phyloP scores from a whole-genome alignment of 2,888 invertebrate genomes.

The Neoscelio sp. region DNA sequence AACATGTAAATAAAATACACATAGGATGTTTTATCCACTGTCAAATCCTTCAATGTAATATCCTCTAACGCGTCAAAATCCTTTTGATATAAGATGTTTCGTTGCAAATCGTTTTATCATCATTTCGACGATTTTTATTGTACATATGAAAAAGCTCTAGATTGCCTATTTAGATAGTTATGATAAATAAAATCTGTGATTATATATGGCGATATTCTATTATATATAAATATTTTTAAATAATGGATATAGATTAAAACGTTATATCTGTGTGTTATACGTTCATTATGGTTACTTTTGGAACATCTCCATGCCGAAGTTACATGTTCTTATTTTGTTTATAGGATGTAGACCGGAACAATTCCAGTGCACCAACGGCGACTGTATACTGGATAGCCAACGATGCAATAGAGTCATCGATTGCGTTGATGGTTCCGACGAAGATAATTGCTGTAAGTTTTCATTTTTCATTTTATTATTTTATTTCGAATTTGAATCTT shows the following conservation, averaged over 20 bases:
- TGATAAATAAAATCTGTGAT: conserved; percentile 31
- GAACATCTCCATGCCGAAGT: background rate
- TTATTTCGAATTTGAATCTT: too few relatives aligned
- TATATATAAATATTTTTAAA: conserved; percentile 31
- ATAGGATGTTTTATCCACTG: conserved; percentile 9
- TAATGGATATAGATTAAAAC: conserved; percentile 11
- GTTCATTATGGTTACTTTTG: conserved; percentile 32
- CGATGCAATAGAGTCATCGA: conserved; percentile 83
- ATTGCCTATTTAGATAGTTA: conserved; percentile 48
- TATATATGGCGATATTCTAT: conserved; percentile 35
- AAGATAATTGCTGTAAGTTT: conserved; percentile 77
- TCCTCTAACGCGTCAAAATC: background rate
- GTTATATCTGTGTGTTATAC: conserved; percentile 45
- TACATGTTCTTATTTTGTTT: conserved; percentile 59
- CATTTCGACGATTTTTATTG: conserved; percentile 37
- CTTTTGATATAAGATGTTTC: background rate
- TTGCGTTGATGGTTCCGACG: conserved; percentile 84
- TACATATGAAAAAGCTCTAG: conserved; percentile 47
- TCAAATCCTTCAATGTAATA: conserved; percentile 10
- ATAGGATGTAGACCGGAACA: conserved; percentile 87
- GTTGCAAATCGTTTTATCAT: conserved; percentile 17
- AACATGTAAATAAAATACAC: conserved; percentile 44
- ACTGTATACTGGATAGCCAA: conserved; percentile 84
- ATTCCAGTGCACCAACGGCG: conserved; percentile 89
- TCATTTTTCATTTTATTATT: too few relatives aligned